Evolutionary conservation across 2,113 vertebrate species (phyloP).

Genomic region (Oncorhynchus gorbuscha): DNA sequence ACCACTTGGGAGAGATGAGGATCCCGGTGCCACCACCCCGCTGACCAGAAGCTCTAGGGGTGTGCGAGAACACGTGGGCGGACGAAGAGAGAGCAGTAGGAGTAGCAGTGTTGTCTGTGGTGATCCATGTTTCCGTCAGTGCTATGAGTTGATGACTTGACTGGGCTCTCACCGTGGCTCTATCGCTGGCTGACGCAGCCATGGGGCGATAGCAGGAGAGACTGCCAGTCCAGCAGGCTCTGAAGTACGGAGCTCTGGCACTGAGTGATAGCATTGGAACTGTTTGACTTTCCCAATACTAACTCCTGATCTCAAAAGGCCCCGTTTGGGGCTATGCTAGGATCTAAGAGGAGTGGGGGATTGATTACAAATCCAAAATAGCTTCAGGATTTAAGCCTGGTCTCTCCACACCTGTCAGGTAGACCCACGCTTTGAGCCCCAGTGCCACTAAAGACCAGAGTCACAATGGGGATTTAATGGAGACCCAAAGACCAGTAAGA

Average conservation of each 20-base stretch:
- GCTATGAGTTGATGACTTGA: slow-evolving; percentile 30
- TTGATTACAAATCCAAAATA: slow-evolving; percentile 5
- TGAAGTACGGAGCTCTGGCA: background rate
- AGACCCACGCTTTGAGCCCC: background rate
- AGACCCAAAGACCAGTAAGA: background rate
- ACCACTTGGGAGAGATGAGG: too few species aligned
- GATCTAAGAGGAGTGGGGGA: slow-evolving; percentile 54
- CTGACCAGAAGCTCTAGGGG: too few species aligned
- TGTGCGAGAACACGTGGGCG: too few species aligned
- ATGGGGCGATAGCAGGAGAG: background rate
- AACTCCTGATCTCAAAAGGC: slow-evolving; percentile 50
- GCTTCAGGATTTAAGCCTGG: background rate
- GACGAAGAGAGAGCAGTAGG: too few species aligned
- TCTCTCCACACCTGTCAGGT: background rate
- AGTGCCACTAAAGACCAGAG: background rate
- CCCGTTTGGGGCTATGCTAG: slow-evolving; percentile 60
- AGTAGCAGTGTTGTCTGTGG: too few species aligned
- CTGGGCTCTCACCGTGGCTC: slow-evolving; percentile 12
- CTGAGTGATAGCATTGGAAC: slow-evolving; percentile 1
- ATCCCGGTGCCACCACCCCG: too few species aligned
- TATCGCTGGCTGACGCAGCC: slow-evolving; percentile 10
- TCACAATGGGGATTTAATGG: background rate
- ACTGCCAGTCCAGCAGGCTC: background rate
- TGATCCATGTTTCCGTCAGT: too few species aligned
- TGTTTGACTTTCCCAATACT: slow-evolving; percentile 2